phyloP scores from a whole-genome alignment of 1,140 invertebrate genomes.

The Fopius arisanus region DNA sequence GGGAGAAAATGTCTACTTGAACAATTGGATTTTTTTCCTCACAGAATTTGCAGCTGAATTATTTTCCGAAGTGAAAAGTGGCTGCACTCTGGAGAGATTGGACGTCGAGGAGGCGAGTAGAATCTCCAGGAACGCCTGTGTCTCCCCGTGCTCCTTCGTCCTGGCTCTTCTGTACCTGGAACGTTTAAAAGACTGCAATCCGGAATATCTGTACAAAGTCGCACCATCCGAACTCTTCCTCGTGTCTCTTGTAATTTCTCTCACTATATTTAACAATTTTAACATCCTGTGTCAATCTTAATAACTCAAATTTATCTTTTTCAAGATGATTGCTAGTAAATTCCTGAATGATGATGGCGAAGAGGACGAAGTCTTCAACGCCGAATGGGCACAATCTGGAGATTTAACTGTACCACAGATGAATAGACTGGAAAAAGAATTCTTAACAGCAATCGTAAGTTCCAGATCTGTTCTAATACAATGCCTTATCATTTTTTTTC shows the following conservation, averaged over 20 bases:
- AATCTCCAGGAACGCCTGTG: slow-evolving; percentile 80
- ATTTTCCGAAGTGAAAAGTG: slow-evolving; percentile 76
- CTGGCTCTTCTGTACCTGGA: slow-evolving; percentile 89
- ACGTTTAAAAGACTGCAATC: slow-evolving; percentile 80
- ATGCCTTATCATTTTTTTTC: background rate
- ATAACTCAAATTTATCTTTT: too few relatives aligned
- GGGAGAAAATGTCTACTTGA: background rate
- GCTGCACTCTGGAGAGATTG: slow-evolving; percentile 78
- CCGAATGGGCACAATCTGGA: slow-evolving; percentile 87
- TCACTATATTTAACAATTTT: too few relatives aligned
- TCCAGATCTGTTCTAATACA: background rate
- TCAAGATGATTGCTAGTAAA: slow-evolving; percentile 93
- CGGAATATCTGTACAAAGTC: slow-evolving; percentile 81
- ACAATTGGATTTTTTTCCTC: slow-evolving; percentile 47
- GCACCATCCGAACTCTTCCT: slow-evolving; percentile 91
- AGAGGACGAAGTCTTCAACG: slow-evolving; percentile 86
- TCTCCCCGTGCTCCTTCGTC: slow-evolving; percentile 85
- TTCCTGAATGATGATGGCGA: slow-evolving; percentile 92
- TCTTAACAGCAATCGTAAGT: slow-evolving; percentile 89
- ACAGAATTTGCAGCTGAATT: slow-evolving; percentile 84
- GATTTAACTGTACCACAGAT: slow-evolving; percentile 78
- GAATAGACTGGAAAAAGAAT: slow-evolving; percentile 86
- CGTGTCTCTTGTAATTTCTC: slow-evolving; percentile 82
- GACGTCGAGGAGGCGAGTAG: slow-evolving; percentile 81
- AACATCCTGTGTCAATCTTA: slow-evolving; percentile 6